phyloP scores from a whole-genome alignment of 92 coral and sea anemone species.

The Porites cylindrica region DNA sequence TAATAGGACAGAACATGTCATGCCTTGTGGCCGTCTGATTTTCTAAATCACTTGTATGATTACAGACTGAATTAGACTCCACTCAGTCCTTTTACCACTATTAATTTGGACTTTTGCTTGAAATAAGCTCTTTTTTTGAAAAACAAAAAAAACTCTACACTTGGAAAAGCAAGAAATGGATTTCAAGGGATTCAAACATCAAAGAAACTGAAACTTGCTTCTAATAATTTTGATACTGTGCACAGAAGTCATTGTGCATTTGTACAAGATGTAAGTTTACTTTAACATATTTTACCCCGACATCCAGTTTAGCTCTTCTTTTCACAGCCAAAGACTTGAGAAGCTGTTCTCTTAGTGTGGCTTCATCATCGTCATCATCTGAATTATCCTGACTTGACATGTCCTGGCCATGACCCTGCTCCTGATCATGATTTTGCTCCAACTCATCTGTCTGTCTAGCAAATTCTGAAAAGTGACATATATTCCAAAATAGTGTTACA shows the following conservation, averaged over 20 bases:
- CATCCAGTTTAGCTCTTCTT: slow-evolving; percentile 81
- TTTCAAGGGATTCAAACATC: not conserved
- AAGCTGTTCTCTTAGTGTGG: slow-evolving; percentile 82
- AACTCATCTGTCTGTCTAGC: not conserved
- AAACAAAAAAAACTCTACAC: too few species aligned
- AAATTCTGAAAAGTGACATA: slow-evolving; percentile 5
- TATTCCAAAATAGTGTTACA: not conserved
- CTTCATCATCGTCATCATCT: slow-evolving; percentile 88
- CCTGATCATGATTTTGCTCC: not conserved
- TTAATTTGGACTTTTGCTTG: too few species aligned
- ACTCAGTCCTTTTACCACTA: too few species aligned
- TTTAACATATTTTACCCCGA: slow-evolving; percentile 7
- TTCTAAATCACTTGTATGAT: too few species aligned
- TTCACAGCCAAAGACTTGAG: slow-evolving; percentile 91
- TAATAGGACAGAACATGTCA: too few species aligned
- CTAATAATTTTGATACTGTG: too few species aligned
- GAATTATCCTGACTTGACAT: slow-evolving; percentile 38
- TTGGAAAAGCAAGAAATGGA: too few species aligned
- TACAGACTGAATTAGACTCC: too few species aligned
- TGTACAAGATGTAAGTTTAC: not conserved
- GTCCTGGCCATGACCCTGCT: slow-evolving; percentile 15
- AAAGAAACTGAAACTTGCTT: not conserved
- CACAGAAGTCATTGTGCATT: too few species aligned
- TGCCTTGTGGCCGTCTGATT: too few species aligned
- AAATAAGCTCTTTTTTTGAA: too few species aligned